These are phyloP conservation scores for Adrianichthys oophorus DNA, from an alignment of 2,797 vertebrate species.

Conservation along the genomic window DNA sequence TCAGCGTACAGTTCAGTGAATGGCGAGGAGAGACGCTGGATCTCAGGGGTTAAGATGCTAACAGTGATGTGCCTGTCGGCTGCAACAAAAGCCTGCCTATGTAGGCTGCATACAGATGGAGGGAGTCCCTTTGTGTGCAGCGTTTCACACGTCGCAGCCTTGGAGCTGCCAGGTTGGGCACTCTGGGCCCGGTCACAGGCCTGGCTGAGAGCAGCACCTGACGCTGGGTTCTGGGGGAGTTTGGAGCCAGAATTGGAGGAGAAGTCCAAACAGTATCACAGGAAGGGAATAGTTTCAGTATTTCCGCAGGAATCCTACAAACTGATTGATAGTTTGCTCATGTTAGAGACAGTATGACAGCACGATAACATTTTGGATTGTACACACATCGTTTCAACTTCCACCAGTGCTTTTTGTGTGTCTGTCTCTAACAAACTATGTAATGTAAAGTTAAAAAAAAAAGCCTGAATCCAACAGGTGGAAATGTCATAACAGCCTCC, in stretches of 20 bases:
- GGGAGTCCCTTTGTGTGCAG: conserved; percentile 81
- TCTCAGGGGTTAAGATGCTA: conserved; percentile 80
- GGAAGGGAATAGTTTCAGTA: neutral
- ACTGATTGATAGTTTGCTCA: no score
- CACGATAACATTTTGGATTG: no score
- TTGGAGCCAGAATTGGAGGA: conserved; percentile 43
- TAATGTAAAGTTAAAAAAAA: no score
- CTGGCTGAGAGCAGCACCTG: conserved; percentile 70
- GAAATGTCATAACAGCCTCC: no score
- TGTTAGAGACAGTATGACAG: no score
- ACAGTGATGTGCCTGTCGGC: conserved; percentile 79
- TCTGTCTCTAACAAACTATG: no score
- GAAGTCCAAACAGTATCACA: conserved; percentile 37
- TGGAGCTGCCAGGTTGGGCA: conserved; percentile 73
- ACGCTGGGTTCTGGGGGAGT: conserved; percentile 51
- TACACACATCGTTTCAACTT: no score
- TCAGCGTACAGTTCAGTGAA: conserved; percentile 47
- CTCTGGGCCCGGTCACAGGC: conserved; percentile 68
- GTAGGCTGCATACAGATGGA: conserved; percentile 81
- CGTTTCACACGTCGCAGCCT: conserved; percentile 78
- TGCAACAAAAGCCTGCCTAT: conserved; percentile 86
- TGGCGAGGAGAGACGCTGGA: conserved; percentile 60
- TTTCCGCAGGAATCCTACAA: no score
- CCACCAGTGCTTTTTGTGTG: no score
- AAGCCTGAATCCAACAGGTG: no score